Evolutionary conservation across 2,797 vertebrate genomes (phyloP).

Genomic region (Phoxinus dragarum): DNA sequence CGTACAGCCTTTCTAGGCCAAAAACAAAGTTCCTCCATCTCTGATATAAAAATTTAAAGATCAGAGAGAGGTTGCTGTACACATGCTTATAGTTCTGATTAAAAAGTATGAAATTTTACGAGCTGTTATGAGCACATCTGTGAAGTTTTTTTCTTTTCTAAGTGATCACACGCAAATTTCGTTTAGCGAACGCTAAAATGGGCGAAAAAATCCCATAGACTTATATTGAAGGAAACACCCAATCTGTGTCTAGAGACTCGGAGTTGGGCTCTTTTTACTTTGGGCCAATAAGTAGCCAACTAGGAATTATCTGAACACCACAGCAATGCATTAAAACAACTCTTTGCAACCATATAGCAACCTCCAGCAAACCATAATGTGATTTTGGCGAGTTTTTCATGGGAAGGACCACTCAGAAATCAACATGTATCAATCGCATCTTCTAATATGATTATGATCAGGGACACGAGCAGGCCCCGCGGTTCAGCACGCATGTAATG

Average conservation of each 20-base stretch:
- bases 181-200: neutral
- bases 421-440: neutral
- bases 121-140: neutral
- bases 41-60: neutral
- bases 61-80: conserved; percentile 6
- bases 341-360: neutral
- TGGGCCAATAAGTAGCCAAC: neutral
- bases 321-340: neutral
- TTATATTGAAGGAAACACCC: neutral
- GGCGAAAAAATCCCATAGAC: neutral
- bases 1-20: conserved; percentile 11
- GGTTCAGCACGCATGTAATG: too few species aligned
- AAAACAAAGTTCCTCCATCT: conserved; percentile 10
- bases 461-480: too few species aligned
- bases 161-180: neutral
- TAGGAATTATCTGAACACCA: neutral
- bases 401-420: neutral
- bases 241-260: neutral
- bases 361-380: conserved; percentile 4
- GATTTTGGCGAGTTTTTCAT: neutral
- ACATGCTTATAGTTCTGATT: neutral
- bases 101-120: neutral
- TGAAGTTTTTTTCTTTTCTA: neutral
- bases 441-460: neutral
- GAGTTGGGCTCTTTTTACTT: neutral